These are phyloP conservation scores for Brachyhypopomus gauderio DNA, from an alignment of 2,113 vertebrate species.

Conservation along the genomic window DNA sequence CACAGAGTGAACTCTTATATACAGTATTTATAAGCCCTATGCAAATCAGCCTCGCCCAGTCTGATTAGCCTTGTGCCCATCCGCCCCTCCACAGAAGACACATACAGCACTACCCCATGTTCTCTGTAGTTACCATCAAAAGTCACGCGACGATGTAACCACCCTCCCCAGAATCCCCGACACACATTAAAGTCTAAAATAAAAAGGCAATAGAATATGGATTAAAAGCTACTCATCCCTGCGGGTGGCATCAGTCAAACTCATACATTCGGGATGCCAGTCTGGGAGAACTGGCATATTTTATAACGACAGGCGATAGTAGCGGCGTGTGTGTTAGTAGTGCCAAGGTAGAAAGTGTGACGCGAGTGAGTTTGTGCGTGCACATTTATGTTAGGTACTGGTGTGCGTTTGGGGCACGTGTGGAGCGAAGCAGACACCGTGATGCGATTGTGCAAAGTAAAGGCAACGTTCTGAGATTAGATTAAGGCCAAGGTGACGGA, in stretches of 20 bases:
- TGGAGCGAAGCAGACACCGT: conserved; percentile 9
- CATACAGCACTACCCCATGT: conserved; percentile 78
- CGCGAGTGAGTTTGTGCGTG: neutral
- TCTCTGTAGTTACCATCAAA: conserved; percentile 78
- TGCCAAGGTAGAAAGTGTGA: neutral
- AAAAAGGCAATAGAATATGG: conserved; percentile 60
- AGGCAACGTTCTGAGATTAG: conserved; percentile 65
- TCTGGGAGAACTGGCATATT: conserved; percentile 66
- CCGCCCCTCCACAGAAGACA: conserved; percentile 65
- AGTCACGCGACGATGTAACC: conserved; percentile 71
- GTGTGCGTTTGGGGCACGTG: conserved; percentile 18
- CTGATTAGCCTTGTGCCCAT: conserved; percentile 41
- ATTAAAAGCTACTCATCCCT: conserved; percentile 72
- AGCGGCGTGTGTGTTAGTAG: conserved; percentile 17
- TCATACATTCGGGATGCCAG: conserved; percentile 85
- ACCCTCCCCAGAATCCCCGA: neutral
- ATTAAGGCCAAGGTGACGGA: conserved; percentile 82
- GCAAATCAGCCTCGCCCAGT: conserved; percentile 80
- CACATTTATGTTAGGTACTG: conserved; percentile 38
- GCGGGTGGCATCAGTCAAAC: conserved; percentile 85
- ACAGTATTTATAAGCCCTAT: conserved; percentile 98
- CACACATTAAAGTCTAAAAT: conserved; percentile 60
- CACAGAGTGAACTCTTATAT: conserved; percentile 99
- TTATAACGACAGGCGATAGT: conserved; percentile 47
- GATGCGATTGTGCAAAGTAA: conserved; percentile 59